phyloP scores from a whole-genome alignment of 2,797 vertebrate genomes.

The Spatula clypeata region DNA sequence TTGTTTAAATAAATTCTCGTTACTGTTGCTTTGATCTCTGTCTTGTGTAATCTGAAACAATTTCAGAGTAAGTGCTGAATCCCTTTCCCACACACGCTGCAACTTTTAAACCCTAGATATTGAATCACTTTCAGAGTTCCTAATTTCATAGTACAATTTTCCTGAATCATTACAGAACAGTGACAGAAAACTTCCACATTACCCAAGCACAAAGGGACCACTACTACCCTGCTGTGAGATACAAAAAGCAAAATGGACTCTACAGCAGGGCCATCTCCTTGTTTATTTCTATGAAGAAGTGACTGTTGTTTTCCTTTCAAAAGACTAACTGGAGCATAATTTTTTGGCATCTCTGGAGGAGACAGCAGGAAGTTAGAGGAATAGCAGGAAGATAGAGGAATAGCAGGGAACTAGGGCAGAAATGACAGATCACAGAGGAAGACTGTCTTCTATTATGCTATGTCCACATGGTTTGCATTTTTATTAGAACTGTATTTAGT shows the following conservation, averaged over 20 bases:
- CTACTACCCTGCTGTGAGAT: neutral
- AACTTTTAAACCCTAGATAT: neutral
- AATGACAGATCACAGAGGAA: neutral
- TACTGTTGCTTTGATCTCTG: neutral
- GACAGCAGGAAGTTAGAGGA: neutral
- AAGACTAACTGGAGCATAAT: constrained; percentile 1
- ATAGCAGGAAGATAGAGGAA: neutral
- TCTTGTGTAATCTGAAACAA: neutral
- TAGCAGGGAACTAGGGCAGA: neutral
- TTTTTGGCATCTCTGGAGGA: neutral
- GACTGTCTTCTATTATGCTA: neutral
- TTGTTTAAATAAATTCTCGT: neutral
- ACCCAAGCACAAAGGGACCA: neutral
- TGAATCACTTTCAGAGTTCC: neutral
- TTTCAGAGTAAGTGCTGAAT: neutral
- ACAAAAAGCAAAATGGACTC: constrained; percentile 20
- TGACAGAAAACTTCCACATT: neutral
- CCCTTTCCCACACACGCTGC: neutral
- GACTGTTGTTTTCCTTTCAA: constrained; percentile 21
- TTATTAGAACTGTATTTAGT: neutral
- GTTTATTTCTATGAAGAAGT: neutral
- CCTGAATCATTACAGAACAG: neutral
- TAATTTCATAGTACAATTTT: constrained; percentile 11
- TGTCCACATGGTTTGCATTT: neutral
- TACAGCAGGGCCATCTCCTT: neutral